Evolutionary conservation across 2,113 vertebrate genomes (phyloP).

Genomic region (Myotis lucifugus): DNA sequence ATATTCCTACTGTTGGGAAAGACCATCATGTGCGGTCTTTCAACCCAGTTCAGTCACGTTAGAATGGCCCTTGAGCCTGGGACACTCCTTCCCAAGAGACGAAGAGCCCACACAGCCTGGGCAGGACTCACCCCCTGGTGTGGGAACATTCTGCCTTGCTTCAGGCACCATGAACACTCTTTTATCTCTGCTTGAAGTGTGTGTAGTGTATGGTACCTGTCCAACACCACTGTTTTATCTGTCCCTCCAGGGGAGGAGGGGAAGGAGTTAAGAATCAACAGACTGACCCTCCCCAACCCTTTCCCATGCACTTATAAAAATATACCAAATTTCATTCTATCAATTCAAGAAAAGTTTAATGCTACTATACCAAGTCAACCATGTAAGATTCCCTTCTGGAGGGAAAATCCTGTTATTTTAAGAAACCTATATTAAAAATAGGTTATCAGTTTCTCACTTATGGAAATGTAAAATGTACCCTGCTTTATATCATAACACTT

Average conservation of each 20-base stretch:
- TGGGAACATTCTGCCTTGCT: background rate
- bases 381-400: background rate
- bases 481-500: background rate
- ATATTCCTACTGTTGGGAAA: background rate
- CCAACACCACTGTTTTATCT: background rate
- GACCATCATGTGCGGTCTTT: background rate
- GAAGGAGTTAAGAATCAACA: background rate
- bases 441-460: background rate
- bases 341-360: background rate
- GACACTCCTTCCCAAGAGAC: background rate
- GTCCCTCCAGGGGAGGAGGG: background rate
- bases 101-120: background rate
- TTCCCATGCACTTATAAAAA: background rate
- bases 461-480: background rate
- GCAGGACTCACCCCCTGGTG: background rate
- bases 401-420: background rate
- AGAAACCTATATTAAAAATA: slow-evolving; percentile 25
- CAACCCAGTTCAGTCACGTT: background rate
- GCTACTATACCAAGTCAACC: background rate
- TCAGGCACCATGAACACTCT: background rate
- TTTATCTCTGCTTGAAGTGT: background rate
- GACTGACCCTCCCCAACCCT: background rate
- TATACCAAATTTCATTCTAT: background rate
- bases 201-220: background rate
- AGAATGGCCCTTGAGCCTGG: background rate